Conservation (phyloP, 2,888 invertebrate genomes). For the Leptinotarsa tumamoca region DNA sequence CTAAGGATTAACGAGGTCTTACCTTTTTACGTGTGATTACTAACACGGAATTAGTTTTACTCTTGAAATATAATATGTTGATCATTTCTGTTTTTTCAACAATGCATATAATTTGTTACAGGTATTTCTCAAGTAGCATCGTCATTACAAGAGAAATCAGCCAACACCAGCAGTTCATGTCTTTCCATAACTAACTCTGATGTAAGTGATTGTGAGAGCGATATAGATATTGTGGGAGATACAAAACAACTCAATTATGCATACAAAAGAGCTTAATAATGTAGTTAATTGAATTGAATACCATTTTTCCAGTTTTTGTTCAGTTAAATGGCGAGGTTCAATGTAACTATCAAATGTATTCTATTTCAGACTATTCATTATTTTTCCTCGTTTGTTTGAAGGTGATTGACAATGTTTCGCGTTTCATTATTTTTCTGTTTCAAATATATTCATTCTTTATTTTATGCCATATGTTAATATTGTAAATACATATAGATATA, state of each 20-base stretch:
- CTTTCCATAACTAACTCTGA: slow-evolving; percentile 61
- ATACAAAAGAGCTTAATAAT: slow-evolving; percentile 49
- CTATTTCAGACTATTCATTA: slow-evolving; percentile 2
- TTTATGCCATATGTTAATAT: not conserved
- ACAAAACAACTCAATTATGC: slow-evolving; percentile 53
- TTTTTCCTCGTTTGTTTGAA: not conserved
- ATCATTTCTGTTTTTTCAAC: not conserved
- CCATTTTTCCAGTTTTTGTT: slow-evolving; percentile 3
- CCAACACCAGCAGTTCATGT: slow-evolving; percentile 40
- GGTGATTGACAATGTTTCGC: too few species aligned
- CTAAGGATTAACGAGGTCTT: too few species aligned
- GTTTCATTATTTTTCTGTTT: not conserved
- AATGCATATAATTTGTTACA: slow-evolving; percentile 28
- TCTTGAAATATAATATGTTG: not conserved
- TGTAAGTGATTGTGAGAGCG: slow-evolving; percentile 72
- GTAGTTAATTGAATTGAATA: slow-evolving; percentile 3
- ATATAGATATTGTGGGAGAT: slow-evolving; percentile 74
- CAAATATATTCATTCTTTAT: not conserved
- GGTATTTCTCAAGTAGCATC: slow-evolving; percentile 35
- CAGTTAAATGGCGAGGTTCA: slow-evolving; percentile 4
- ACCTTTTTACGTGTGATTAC: too few species aligned
- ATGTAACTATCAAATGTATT: not conserved
- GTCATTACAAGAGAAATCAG: slow-evolving; percentile 34
- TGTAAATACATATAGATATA: slow-evolving; percentile 11
- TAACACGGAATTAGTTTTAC: too few species aligned